Percentiles rank a stretch among this genome's conserved stretches.
phyloP scores from a whole-genome alignment of 1,140 invertebrate species.

The Plodia interpunctella region DNA sequence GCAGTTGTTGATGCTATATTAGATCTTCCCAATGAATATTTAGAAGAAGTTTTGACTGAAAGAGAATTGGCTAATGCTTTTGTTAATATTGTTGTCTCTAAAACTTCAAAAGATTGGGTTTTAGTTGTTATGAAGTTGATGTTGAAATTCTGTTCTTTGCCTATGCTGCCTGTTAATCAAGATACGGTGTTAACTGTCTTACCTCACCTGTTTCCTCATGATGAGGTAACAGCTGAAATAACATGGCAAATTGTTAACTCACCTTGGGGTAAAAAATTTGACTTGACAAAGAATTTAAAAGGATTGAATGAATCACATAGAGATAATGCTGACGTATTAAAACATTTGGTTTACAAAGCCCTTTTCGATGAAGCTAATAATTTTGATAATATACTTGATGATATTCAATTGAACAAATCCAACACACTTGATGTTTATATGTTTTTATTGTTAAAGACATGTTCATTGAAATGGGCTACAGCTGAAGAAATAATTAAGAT shows the following conservation, averaged over 20 bases:
- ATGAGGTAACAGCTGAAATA: constrained; percentile 65
- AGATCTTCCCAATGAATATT: constrained; percentile 51
- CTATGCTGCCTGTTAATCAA: constrained; percentile 54
- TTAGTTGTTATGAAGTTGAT: constrained; percentile 55
- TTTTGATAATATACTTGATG: constrained; percentile 50
- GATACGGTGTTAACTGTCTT: constrained; percentile 71
- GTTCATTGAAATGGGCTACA: constrained; percentile 38
- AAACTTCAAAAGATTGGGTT: constrained; percentile 56
- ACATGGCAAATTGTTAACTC: constrained; percentile 74
- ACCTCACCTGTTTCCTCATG: constrained; percentile 79
- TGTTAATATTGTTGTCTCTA: constrained; percentile 44
- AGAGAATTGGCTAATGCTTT: constrained; percentile 47
- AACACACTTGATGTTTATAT: constrained; percentile 48
- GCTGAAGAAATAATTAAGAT: constrained; percentile 40
- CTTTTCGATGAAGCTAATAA: constrained; percentile 41
- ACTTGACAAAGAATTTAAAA: constrained; percentile 44
- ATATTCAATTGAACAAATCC: constrained; percentile 42
- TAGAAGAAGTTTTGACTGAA: constrained; percentile 62
- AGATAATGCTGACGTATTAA: constrained; percentile 45
- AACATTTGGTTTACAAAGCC: constrained; percentile 49
- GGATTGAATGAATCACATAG: constrained; percentile 49
- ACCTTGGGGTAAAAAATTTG: constrained; percentile 67
- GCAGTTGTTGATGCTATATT: constrained; percentile 76
- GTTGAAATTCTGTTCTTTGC: constrained; percentile 58
- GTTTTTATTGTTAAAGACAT: constrained; percentile 55